Evolutionary conservation across 1,140 invertebrate species (phyloP), one percentile per base, ranked within the genome.

Genomic region (Lycorma delicatula): DNA sequence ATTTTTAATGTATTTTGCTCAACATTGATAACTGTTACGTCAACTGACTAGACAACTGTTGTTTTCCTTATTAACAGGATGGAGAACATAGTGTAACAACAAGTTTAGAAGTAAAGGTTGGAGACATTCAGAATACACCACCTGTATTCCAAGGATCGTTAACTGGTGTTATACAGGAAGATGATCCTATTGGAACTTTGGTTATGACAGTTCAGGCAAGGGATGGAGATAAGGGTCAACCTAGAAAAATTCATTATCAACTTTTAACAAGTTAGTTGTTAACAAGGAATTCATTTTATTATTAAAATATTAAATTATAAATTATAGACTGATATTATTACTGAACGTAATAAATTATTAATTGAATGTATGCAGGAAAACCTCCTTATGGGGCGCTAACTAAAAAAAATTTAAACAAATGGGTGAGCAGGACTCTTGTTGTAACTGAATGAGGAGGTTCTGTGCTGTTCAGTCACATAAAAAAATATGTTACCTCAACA

Each of bases 81-180:
- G 91, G 90, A 0, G 75, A 75, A 5, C 81, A 88, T 63, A 83
- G 81, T 58, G 83, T 81, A 0, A 83, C 79, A 1, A 83, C 85
- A 0, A 80, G 77, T 11, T 82, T 93, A 6, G 82, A 85, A 67
- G 81, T 93, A 18, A 82, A 82, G 58, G 82, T 94, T 1, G 77
- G 81, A 44, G 90, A 94, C 69, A 81, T 91, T 12, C 88, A 91
- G 72, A 88, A 91, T 67, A 84, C 80, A 23, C 86, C 88, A 1
- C 90, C 90, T 0, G 80, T 86, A 31, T 93, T 93, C 72, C 78
- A 83, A 25, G 87, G 89, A 1, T 83, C 88, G 0, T 74, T 91
- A 23, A 86, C 85, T 7, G 86, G 85, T 0, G 80, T 91, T 26
- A 79, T 93, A n/a, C 75, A 79, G 22, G 91, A 94, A 72, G 87